Percentiles rank a stretch among this genome's conserved stretches.
Evolutionary conservation across 2,888 invertebrate genomes (phyloP).

Genomic region (Cephus nigrinus): DNA sequence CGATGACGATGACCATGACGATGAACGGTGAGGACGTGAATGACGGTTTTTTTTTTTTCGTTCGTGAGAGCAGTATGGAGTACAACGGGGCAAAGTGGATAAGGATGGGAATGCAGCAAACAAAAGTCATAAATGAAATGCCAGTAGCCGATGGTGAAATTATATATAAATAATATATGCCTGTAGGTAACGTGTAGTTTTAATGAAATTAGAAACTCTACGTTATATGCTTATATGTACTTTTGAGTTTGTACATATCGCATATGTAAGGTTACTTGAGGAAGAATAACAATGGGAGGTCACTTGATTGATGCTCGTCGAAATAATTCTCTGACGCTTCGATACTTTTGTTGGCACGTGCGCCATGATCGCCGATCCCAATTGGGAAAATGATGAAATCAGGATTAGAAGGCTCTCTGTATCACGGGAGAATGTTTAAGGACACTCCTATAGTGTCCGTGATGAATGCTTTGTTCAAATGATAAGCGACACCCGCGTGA

Average conservation of each 20-base stretch:
- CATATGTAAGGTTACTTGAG: not conserved
- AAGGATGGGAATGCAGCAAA: slow-evolving; percentile 54
- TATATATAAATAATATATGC: not conserved
- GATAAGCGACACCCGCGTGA: not conserved
- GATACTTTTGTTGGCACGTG: not conserved
- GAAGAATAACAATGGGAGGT: not conserved
- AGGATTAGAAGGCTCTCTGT: not conserved
- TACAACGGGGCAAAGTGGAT: slow-evolving; percentile 20
- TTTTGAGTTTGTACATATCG: not conserved
- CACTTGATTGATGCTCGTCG: not conserved
- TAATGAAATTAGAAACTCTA: not conserved
- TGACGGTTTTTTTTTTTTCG: not conserved
- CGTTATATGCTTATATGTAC: not conserved
- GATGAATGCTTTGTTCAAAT: not conserved
- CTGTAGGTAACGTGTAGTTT: not conserved
- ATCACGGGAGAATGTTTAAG: not conserved
- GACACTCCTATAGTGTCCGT: not conserved
- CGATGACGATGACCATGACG: slow-evolving; percentile 26
- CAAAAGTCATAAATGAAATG: slow-evolving; percentile 58
- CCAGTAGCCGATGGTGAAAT: not conserved
- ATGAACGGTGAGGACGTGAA: slow-evolving; percentile 19
- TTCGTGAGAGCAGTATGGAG: not conserved
- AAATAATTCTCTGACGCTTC: not conserved
- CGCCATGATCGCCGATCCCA: not conserved
- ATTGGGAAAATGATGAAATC: not conserved